A percentile compares a stretch with the other conserved stretches of the same genome.
phyloP scores from a whole-genome alignment of 1,140 invertebrate genomes.

The Teleopsis dalmanni region DNA sequence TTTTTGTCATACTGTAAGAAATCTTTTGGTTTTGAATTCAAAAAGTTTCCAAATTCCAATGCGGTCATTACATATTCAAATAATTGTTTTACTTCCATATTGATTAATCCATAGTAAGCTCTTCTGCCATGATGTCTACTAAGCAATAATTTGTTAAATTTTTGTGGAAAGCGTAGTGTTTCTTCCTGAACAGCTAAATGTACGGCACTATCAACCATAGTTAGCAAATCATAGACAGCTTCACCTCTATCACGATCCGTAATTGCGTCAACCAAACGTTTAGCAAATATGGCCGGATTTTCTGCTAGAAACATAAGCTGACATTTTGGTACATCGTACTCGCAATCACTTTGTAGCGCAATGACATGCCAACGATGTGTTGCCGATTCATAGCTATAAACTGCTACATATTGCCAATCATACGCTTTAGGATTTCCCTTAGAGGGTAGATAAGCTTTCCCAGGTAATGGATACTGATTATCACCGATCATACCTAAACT shows the following conservation, averaged over 20 bases:
- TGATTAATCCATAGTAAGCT: background rate
- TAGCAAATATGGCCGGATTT: slow-evolving; percentile 28
- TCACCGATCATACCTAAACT: slow-evolving; percentile 28
- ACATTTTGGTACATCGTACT: slow-evolving; percentile 28
- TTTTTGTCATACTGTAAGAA: slow-evolving; percentile 29
- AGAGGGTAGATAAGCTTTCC: slow-evolving; percentile 26
- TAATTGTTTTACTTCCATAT: slow-evolving; percentile 25
- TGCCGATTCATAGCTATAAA: slow-evolving; percentile 19
- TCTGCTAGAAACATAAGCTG: slow-evolving; percentile 41
- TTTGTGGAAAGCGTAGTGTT: slow-evolving; percentile 10
- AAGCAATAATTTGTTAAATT: slow-evolving; percentile 2
- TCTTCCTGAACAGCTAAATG: slow-evolving; percentile 30
- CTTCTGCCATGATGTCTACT: background rate
- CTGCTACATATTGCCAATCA: slow-evolving; percentile 27
- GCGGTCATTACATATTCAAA: slow-evolving; percentile 37
- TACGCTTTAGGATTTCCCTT: slow-evolving; percentile 24
- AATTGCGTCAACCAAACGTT: slow-evolving; percentile 26
- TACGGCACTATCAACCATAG: slow-evolving; percentile 37
- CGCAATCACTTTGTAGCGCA: slow-evolving; percentile 23
- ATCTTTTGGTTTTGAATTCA: slow-evolving; percentile 34
- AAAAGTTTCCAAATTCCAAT: slow-evolving; percentile 35
- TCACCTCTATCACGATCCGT: slow-evolving; percentile 29
- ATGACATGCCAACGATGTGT: slow-evolving; percentile 23
- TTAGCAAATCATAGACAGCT: slow-evolving; percentile 31
- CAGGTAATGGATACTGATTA: slow-evolving; percentile 27